Percentiles rank a stretch among this genome's conserved stretches.
These are phyloP conservation scores for Elysia crispata DNA, from an alignment of 2,888 invertebrate species.

Conservation along the genomic window DNA sequence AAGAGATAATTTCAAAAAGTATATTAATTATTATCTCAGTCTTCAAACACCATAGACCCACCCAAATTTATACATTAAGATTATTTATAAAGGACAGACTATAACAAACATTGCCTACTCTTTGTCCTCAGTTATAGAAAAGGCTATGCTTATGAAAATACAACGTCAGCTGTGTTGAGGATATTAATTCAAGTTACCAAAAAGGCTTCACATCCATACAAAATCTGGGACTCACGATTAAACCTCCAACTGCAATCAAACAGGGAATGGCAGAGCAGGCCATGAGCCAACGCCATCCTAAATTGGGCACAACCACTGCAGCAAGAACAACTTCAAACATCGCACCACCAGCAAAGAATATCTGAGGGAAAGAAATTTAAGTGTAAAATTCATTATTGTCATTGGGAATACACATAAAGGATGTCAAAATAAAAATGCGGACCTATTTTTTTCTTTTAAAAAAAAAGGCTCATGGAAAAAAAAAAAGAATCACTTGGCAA, in stretches of 20 bases:
- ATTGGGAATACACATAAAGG: neutral
- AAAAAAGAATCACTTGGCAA: too few species aligned
- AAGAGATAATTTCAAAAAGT: too few species aligned
- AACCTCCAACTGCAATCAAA: constrained; percentile 62
- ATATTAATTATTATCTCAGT: too few species aligned
- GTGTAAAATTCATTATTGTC: constrained; percentile 19
- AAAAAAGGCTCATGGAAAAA: too few species aligned
- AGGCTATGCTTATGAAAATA: too few species aligned
- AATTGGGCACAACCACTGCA: constrained; percentile 67
- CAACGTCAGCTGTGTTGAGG: too few species aligned
- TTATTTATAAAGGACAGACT: too few species aligned
- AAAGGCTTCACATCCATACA: neutral
- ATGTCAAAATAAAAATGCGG: constrained; percentile 3
- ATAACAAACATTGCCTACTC: too few species aligned
- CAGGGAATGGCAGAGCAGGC: constrained; percentile 73
- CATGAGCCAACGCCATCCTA: constrained; percentile 75
- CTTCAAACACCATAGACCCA: too few species aligned
- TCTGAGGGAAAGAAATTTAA: constrained; percentile 59
- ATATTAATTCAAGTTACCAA: too few species aligned
- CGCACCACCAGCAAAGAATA: constrained; percentile 74
- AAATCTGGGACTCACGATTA: constrained; percentile 65
- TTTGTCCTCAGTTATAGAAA: too few species aligned
- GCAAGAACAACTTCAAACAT: constrained; percentile 74
- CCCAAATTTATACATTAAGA: too few species aligned
- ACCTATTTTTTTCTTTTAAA: neutral